phyloP scores from a whole-genome alignment of 2,888 invertebrate genomes.

The Apeira syringaria region DNA sequence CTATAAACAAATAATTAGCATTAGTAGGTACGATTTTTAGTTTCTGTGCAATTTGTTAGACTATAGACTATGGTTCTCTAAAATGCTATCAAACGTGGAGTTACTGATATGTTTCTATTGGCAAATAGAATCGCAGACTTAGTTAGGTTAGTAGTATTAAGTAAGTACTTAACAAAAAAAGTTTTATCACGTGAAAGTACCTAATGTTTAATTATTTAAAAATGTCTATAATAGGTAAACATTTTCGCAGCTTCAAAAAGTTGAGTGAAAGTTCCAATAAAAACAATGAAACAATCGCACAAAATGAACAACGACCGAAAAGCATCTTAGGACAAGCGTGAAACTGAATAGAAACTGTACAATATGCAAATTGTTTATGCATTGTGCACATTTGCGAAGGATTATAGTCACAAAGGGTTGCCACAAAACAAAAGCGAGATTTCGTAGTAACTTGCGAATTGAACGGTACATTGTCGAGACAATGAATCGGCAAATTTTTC shows the following conservation, averaged over 20 bases:
- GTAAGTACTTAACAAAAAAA: too few species aligned
- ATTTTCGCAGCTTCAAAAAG: neutral
- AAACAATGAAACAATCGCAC: constrained; percentile 21
- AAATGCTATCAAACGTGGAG: too few species aligned
- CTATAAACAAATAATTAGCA: too few species aligned
- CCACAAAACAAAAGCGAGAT: constrained; percentile 29
- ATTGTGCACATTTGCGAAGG: constrained; percentile 45
- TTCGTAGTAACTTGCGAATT: constrained; percentile 39
- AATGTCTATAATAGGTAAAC: too few species aligned
- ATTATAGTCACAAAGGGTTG: constrained; percentile 40
- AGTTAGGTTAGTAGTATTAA: too few species aligned
- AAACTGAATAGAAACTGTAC: constrained; percentile 37
- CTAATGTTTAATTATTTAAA: too few species aligned
- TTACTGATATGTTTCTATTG: too few species aligned
- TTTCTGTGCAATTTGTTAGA: too few species aligned
- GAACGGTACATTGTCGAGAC: constrained; percentile 34
- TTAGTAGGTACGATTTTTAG: too few species aligned
- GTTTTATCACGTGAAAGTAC: too few species aligned
- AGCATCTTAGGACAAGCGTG: constrained; percentile 15
- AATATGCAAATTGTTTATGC: constrained; percentile 42
- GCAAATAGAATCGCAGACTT: too few species aligned
- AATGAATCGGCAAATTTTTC: constrained; percentile 30
- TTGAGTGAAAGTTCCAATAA: constrained; percentile 26
- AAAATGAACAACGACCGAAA: neutral
- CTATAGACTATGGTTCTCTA: too few species aligned